Evolutionary conservation across 2,888 invertebrate species (phyloP), one percentile per base, ranked within the genome.

Genomic region (Lutraria lutraria): DNA sequence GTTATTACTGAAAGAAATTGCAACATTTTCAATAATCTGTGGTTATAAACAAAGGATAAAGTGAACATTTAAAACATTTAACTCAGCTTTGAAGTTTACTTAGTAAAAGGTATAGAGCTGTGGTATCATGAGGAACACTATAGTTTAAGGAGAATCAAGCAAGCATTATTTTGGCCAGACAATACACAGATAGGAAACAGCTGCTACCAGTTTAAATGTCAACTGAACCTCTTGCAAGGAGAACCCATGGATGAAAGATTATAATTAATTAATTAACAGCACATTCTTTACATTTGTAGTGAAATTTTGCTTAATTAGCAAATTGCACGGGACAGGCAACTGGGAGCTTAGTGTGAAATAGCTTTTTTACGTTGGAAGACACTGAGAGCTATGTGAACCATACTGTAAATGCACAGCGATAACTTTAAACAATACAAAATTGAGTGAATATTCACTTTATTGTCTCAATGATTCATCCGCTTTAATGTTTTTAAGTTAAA

Each of bases 181-280:
- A 12, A n/a, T 68, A 1, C 25, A 25, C 63, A 68, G 63, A 68
- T 68, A 68, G 25, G 12, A 25, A 68, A n/a, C 63, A 68, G 21
- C n/a, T 68, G 63, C n/a, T 68, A 68, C 25, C 63, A 68, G 63
- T 68, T 68, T 68, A 68, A 68, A 68, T 68, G 63, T 68, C 63
- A 68, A 25, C 63, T 25, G 12, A 68, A n/a, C 25, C 0, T 25
- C 12, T 68, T n/a, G 12, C n/a, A 68, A 25, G n/a, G 12, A 25
- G 25, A n/a, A 25, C 0, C 3, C n/a, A 25, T 25, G 25, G n/a
- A 68, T 25, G 63, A 25, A 68, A 68, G 25, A 68, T 68, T n/a
- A 25, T 68, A 68, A 29, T 68, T 85, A 85, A 85, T 85, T 85
- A 85, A 85, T 85, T 85, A 85, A 79, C 76, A 68, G 31, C 85